Percentiles rank a stretch among this genome's conserved stretches.
Evolutionary conservation across 2,888 invertebrate species (phyloP).

Genomic region (Hirudinaria manillensis): DNA sequence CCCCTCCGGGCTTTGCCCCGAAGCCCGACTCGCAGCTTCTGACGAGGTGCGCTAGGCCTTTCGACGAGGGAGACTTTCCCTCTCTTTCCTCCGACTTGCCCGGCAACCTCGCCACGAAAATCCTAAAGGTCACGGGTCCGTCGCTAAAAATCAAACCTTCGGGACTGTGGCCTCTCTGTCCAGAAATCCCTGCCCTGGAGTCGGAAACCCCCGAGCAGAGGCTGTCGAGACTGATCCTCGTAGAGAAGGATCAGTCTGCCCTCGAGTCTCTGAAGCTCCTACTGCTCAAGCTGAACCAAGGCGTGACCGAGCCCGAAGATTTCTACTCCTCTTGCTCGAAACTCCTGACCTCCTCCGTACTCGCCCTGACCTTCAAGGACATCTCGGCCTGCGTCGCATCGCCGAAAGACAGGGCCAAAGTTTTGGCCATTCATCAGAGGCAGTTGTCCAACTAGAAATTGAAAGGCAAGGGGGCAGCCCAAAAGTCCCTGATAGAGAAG

Average conservation of each 20-base stretch:
- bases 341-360: neutral
- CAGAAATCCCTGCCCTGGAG: neutral
- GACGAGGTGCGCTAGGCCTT: neutral
- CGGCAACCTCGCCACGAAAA: neutral
- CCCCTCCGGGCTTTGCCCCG: neutral
- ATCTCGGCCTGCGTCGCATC: neutral
- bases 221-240: neutral
- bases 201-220: neutral
- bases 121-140: too few species aligned
- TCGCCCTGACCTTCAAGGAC: neutral
- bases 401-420: neutral
- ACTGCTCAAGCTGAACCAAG: neutral
- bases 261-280: neutral
- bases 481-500: too few species aligned
- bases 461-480: too few species aligned
- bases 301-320: neutral
- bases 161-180: neutral
- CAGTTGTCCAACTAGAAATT: neutral
- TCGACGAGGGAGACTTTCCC: neutral
- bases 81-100: neutral
- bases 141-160: neutral
- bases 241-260: constrained; percentile 2
- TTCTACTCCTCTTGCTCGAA: neutral
- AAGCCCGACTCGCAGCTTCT: neutral
- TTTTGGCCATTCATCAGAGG: neutral